These are phyloP conservation scores for Astyanax mexicanus DNA, from an alignment of 2,797 vertebrate species.

Conservation along the genomic window DNA sequence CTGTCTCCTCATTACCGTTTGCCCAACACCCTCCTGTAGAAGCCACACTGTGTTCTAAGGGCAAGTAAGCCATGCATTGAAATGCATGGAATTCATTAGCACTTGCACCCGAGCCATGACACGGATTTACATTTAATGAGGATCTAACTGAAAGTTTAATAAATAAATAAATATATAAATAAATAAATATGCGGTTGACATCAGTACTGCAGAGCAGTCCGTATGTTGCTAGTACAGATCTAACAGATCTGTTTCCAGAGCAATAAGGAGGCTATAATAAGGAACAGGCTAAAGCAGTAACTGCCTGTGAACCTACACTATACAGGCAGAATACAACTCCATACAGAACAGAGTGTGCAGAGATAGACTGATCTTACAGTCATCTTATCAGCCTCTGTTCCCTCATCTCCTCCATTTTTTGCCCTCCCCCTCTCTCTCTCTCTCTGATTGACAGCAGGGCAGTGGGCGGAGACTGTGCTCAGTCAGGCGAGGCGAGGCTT, in stretches of 20 bases:
- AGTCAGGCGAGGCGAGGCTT: constrained; percentile 74
- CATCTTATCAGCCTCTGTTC: constrained; percentile 18
- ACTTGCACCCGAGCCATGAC: not conserved
- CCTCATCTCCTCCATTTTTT: constrained; percentile 1
- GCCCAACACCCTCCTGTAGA: not conserved
- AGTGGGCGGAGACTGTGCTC: constrained; percentile 74
- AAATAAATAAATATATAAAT: not conserved
- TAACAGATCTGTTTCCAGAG: not conserved
- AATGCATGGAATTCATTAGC: constrained; percentile 33
- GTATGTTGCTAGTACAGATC: not conserved
- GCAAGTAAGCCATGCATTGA: not conserved
- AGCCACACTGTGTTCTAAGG: not conserved
- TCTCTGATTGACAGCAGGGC: constrained; percentile 70
- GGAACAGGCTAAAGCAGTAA: not conserved
- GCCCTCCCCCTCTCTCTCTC: not conserved
- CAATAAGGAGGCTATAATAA: no score
- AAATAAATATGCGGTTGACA: not conserved
- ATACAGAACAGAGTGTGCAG: not conserved
- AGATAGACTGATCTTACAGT: not conserved
- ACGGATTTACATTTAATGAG: constrained; percentile 1
- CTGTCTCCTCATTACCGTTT: constrained; percentile 44
- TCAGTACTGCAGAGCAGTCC: not conserved
- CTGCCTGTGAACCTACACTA: not conserved
- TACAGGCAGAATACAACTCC: not conserved
- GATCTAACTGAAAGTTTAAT: constrained; percentile 6